A percentile compares a stretch with the other conserved stretches of the same genome.
These are phyloP conservation scores for Calliopsis andreniformis DNA, from an alignment of 1,140 invertebrate genomes.

Conservation along the genomic window DNA sequence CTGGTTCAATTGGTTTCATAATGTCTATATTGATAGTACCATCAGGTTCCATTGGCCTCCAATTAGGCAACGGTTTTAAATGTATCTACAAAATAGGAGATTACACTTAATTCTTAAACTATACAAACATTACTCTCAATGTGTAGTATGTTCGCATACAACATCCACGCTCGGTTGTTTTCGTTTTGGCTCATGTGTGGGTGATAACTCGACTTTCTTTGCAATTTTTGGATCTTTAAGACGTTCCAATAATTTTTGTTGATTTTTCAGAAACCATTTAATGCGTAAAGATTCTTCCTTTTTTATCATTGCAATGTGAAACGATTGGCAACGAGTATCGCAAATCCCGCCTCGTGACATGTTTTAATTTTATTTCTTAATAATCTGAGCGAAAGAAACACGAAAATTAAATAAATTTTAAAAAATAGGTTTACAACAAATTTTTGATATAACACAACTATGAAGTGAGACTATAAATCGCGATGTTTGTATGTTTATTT, in stretches of 20 bases:
- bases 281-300: constrained; percentile 66
- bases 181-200: constrained; percentile 6
- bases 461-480: constrained; percentile 41
- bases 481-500: constrained; percentile 46
- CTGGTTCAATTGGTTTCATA: constrained; percentile 68
- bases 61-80: constrained; percentile 50
- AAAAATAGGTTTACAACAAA: constrained; percentile 24
- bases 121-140: background rate
- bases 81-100: constrained; percentile 41
- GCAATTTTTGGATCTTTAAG: constrained; percentile 46
- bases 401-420: constrained; percentile 15
- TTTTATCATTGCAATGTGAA: constrained; percentile 55
- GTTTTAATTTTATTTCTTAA: constrained; percentile 30
- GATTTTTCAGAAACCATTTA: constrained; percentile 71
- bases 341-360: constrained; percentile 44
- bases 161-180: constrained; percentile 23
- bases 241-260: constrained; percentile 66
- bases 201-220: background rate
- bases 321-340: constrained; percentile 67
- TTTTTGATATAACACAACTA: constrained; percentile 26
- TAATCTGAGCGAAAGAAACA: constrained; percentile 13
- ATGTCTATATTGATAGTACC: constrained; percentile 47
- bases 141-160: background rate
- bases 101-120: background rate
- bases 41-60: constrained; percentile 54